Percentiles rank a stretch among this genome's conserved stretches.
Evolutionary conservation across 2,113 vertebrate genomes (phyloP).

Genomic region (Rousettus leschenaultii): DNA sequence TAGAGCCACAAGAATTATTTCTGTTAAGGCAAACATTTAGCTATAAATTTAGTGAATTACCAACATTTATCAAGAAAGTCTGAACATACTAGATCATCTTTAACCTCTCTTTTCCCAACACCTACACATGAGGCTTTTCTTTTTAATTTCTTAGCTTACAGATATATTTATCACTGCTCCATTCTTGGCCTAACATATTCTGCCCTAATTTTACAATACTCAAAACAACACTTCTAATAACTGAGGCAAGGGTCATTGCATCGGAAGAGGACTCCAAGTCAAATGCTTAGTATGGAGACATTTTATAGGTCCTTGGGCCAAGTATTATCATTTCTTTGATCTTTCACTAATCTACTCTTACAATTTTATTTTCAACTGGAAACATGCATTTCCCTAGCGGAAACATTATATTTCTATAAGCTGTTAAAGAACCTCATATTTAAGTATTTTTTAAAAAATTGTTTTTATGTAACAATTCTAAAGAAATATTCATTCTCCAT

Average conservation of each 20-base stretch:
- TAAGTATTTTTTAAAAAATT: background rate
- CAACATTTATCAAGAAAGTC: background rate
- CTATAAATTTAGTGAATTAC: background rate
- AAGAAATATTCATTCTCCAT: background rate
- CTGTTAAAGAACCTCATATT: background rate
- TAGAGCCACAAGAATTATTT: background rate
- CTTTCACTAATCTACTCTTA: background rate
- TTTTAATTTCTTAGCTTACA: background rate
- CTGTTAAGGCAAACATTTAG: background rate
- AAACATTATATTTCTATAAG: background rate
- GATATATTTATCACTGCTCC: background rate
- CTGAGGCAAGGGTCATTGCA: background rate
- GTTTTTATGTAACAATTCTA: background rate
- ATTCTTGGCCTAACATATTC: background rate
- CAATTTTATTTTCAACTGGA: background rate
- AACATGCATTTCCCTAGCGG: background rate
- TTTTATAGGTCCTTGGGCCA: background rate
- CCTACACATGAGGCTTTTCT: background rate
- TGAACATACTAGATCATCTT: background rate
- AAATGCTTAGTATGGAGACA: background rate
- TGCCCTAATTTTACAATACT: background rate
- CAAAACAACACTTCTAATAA: background rate
- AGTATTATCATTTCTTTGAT: background rate
- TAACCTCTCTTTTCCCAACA: background rate
- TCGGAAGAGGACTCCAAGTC: background rate